phyloP scores from a whole-genome alignment of 2,888 invertebrate genomes.

The Hydrotaea diabolus region DNA sequence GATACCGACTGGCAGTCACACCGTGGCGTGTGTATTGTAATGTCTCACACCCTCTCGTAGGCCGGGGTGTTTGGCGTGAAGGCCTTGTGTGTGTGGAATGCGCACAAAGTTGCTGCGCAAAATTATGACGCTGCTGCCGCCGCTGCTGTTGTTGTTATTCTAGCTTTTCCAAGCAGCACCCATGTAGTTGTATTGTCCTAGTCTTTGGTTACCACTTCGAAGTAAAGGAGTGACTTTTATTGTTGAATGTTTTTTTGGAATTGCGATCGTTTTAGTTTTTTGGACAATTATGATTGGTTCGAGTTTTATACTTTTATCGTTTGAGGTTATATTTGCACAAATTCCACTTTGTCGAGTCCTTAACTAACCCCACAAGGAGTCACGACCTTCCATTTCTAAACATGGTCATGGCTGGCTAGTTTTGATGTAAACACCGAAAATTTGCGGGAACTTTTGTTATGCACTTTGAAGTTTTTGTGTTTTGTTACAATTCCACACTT shows the following conservation, averaged over 20 bases:
- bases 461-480: background rate
- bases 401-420: slow-evolving; percentile 11
- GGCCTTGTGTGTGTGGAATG: background rate
- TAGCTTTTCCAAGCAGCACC: background rate
- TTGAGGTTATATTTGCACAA: background rate
- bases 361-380: too few relatives aligned
- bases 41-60: background rate
- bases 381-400: slow-evolving; percentile 2
- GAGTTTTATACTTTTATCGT: background rate
- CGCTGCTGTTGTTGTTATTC: background rate
- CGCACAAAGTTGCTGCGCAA: slow-evolving; percentile 26
- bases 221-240: too few relatives aligned
- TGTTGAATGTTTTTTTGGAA: background rate
- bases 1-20: background rate
- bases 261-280: background rate
- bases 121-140: background rate
- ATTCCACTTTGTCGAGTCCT: too few relatives aligned
- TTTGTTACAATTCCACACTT: background rate
- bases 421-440: slow-evolving; percentile 11
- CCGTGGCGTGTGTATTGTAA: background rate
- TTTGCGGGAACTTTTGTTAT: slow-evolving; percentile 17
- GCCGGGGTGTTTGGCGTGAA: background rate
- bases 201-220: background rate
- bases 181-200: background rate
- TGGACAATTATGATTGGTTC: background rate